A percentile compares a stretch with the other conserved stretches of the same genome.
Conservation (phyloP, 2,888 invertebrate genomes). For the Drosophila tripunctata region DNA sequence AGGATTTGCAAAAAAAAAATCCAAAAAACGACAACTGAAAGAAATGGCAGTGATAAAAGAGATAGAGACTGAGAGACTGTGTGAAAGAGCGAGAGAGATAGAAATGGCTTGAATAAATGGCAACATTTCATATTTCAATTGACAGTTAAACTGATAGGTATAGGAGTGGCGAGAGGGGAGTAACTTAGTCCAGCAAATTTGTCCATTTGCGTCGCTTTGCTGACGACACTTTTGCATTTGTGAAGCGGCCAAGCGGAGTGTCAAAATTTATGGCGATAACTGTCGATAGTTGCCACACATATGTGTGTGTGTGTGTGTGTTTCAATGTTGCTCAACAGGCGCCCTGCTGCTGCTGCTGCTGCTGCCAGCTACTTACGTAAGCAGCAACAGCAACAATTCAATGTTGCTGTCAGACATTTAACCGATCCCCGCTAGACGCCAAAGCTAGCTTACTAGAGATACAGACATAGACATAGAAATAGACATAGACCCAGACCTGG, state of each 20-base stretch:
- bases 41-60: conserved; percentile 46
- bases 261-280: conserved; percentile 81
- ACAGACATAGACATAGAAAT: conserved; percentile 9
- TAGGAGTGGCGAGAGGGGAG: background rate
- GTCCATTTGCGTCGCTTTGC: conserved; percentile 63
- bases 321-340: conserved; percentile 71
- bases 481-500: conserved; percentile 15
- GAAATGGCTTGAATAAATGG: background rate
- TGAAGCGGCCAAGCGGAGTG: conserved; percentile 57
- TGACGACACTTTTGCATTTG: conserved; percentile 76
- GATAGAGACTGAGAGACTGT: background rate
- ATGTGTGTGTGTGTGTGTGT: no score
- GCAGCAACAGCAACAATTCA: conserved; percentile 59
- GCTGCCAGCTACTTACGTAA: conserved; percentile 63
- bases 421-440: conserved; percentile 45
- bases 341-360: conserved; percentile 65
- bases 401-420: conserved; percentile 63
- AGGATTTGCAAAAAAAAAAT: conserved; percentile 79
- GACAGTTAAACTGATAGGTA: conserved; percentile 9
- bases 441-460: conserved; percentile 8
- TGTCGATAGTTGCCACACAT: conserved; percentile 75
- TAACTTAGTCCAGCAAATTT: conserved; percentile 56
- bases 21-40: conserved; percentile 22
- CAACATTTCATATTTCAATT: conserved; percentile 51
- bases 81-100: conserved; percentile 1